Evolutionary conservation across 92 coral and sea anemone genomes (phyloP), one percentile per base, ranked within the genome.

Genomic region (Porites rus): DNA sequence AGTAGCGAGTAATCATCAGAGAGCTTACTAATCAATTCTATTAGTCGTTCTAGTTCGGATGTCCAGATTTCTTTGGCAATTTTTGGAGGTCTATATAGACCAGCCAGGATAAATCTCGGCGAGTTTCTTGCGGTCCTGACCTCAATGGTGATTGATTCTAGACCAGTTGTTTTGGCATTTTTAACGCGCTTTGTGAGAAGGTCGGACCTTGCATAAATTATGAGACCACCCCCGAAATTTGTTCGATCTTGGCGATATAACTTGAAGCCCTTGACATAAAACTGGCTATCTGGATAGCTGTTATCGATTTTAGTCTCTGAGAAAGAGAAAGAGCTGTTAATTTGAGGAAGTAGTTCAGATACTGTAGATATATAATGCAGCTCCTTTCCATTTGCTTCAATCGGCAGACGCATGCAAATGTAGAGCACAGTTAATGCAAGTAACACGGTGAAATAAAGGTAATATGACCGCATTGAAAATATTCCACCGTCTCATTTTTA

Each of bases 91-190:
- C 84, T 20, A 61, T 79, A 79, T 2, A 79, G 51, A 8, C 75
- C 76, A 46, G 69, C 17, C 74, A 80, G 74, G 53, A 69, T 51
- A 80, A 80, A 60, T 21, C 69, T 50, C 61, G 84, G 51, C 25
- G 84, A 80, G 69, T 66, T 66, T 18, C 3, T 66, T 66, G 10
- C 8, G 25, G 51, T 25, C 54, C 63, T 65, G 18, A 63, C 18
- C 51, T 60, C 69, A 22, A 80, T 9, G 16, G 66, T 79, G 64
- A 79, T 79, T 64, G 84, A 79, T 50, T 79, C 84, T 50, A 79
- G 69, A 19, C 58, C 46, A 28, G n/a, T n/a, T n/a, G n/a, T n/a
- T n/a, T n/a, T n/a, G n/a, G n/a, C n/a, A n/a, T n/a, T n/a, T n/a
- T n/a, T 21, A 64, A 59, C 56, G 24, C 76, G 75, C 50, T 79